These are phyloP conservation scores for Limanda limanda DNA, from an alignment of 2,113 vertebrate genomes.

Conservation along the genomic window DNA sequence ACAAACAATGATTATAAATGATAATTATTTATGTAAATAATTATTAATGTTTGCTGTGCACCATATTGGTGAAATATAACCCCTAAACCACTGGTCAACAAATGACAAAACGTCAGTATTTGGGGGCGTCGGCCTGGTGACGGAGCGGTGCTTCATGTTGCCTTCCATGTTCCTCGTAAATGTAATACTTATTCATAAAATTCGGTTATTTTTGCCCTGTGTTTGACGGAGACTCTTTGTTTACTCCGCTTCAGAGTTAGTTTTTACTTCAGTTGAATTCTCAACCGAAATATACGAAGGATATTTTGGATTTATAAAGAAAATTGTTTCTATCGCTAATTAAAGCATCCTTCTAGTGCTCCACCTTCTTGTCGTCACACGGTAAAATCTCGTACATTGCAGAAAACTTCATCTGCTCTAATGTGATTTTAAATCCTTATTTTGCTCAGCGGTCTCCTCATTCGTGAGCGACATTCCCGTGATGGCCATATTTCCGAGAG, in stretches of 20 bases:
- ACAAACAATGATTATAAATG: too few relatives aligned
- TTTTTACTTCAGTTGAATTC: not conserved
- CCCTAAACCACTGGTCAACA: not conserved
- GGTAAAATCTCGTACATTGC: not conserved
- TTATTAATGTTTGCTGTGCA: not conserved
- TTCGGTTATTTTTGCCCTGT: not conserved
- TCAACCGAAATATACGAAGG: not conserved
- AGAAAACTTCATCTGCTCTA: accelerated
- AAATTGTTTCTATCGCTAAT: not conserved
- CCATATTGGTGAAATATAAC: not conserved
- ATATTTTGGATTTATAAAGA: not conserved
- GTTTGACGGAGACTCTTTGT: not conserved
- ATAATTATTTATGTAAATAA: not conserved
- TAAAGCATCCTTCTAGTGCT: not conserved
- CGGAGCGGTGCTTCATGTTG: not conserved
- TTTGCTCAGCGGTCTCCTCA: accelerated
- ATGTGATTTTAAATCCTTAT: not conserved
- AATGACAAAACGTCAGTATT: constrained; percentile 26
- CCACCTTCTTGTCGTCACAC: not conserved
- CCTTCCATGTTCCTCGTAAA: constrained; percentile 36
- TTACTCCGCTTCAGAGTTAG: accelerated
- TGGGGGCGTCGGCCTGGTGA: too few relatives aligned
- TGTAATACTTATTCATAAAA: not conserved
- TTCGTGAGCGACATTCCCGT: not conserved
- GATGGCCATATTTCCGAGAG: constrained; percentile 2